A percentile compares a stretch with the other conserved stretches of the same genome.
These are phyloP conservation scores for Strigamia crassipes DNA, from an alignment of 2,888 invertebrate species.

Conservation along the genomic window DNA sequence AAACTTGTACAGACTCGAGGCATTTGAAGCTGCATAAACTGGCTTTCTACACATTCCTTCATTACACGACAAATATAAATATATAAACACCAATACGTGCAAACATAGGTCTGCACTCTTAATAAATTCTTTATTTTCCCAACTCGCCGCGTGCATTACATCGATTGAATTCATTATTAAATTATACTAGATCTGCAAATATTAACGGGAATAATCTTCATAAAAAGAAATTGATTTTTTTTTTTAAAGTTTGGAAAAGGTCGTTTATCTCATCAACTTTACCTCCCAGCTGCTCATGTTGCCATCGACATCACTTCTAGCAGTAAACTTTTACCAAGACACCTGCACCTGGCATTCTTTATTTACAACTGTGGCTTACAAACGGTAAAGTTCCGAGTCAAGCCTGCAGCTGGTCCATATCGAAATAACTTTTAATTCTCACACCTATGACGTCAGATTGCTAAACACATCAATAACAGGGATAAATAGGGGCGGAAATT, in stretches of 20 bases:
- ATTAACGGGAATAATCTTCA: not conserved
- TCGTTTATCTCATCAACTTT: slow-evolving; percentile 18
- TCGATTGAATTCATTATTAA: not conserved
- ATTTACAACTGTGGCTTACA: not conserved
- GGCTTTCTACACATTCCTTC: not conserved
- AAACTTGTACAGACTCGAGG: not conserved
- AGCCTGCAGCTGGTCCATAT: slow-evolving; percentile 20
- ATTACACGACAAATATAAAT: not conserved
- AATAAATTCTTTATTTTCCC: not conserved
- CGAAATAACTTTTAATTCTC: slow-evolving; percentile 25
- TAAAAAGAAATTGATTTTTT: not conserved
- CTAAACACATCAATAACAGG: slow-evolving; percentile 25
- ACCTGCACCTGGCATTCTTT: slow-evolving; percentile 24
- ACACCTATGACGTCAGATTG: not conserved
- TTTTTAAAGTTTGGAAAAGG: not conserved
- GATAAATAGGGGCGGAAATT: slow-evolving; percentile 28
- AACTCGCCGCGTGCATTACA: not conserved
- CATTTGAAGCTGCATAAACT: not conserved
- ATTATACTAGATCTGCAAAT: not conserved
- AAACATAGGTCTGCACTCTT: not conserved
- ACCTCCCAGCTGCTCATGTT: slow-evolving; percentile 28
- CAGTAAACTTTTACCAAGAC: not conserved
- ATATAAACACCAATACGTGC: not conserved
- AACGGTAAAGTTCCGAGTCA: not conserved
- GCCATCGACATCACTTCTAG: slow-evolving; percentile 24